Base-by-base conservation (phyloP, 2,797 vertebrate genomes). In the Podarcis lilfordi region DNA sequence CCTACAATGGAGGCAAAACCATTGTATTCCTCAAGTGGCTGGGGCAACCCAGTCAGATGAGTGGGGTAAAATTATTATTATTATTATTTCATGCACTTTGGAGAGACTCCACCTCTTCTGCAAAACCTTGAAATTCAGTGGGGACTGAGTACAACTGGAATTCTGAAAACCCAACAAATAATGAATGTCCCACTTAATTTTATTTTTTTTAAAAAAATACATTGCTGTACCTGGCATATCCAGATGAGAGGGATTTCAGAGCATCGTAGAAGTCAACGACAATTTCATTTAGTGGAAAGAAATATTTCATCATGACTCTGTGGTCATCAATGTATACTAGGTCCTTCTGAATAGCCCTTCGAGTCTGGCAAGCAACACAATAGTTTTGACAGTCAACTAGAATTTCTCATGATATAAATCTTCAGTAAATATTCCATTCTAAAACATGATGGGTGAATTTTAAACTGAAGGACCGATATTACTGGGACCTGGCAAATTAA, bases 211-310 rank as follows among this genome's bases (percentile, higher is more conserved):
- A 10, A 61, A 5, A 72, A 79, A 78, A 32, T 15, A 66, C 59
- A 88, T 97, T 96, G 99, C 43, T 43, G 43, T 43, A 43, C 98
- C 99, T 99, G 95, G 98, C 99, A 90, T 99, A 99, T 95, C 99
- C 99, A 84, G 99, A 99, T 45, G 98, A 99, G 74, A 99, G 66
- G 4, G 99, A 99, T 93, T 99, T 99, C 25, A 99, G 97, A 74
- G 97, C 95, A 92, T 99, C 98, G 35, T 99, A 99, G 96, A 99
- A 99, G 96, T 99, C 99, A 85, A 99, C 97, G 45, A 99, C 98
- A 3, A 99, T 97, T 97, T 99, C 99, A 95, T 99, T 99, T 75
- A 99, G 95, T 82, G 99, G 99, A 83, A 99, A 98, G 86, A 98
- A 94, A 91, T 98, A 99, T 92, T 99, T 98, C 97, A 99, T 97